Conservation (phyloP, 1,140 invertebrate species). For the Euwallacea similis region DNA sequence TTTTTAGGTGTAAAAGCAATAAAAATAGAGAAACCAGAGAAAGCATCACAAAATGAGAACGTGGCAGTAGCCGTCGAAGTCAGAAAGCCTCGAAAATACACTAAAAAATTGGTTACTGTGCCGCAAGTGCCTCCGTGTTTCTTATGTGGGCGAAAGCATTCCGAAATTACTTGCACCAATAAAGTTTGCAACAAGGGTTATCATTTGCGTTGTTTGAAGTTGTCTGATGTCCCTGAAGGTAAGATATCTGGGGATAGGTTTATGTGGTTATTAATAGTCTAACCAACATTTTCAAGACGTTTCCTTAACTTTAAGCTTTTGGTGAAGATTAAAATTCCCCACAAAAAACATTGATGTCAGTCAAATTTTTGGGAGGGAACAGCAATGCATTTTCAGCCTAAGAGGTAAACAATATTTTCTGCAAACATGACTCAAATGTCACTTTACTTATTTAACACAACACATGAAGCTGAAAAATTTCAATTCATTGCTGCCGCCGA, state of each 20-base stretch:
- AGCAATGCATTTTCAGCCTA: too few species aligned
- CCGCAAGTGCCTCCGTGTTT: constrained; percentile 46
- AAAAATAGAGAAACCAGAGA: constrained; percentile 28
- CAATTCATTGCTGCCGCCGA: not conserved
- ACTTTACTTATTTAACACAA: too few species aligned
- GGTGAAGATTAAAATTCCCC: too few species aligned
- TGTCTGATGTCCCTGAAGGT: constrained; percentile 45
- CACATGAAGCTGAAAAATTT: not conserved
- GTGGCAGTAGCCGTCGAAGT: constrained; percentile 16
- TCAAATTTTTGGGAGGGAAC: too few species aligned
- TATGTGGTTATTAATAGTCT: too few species aligned
- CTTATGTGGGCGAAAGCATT: constrained; percentile 43
- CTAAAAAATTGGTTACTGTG: constrained; percentile 36
- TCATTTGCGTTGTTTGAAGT: constrained; percentile 48
- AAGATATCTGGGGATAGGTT: constrained; percentile 2
- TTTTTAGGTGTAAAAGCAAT: constrained; percentile 32
- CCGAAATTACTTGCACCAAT: constrained; percentile 44
- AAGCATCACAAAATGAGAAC: not conserved
- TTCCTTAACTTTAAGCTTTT: too few species aligned
- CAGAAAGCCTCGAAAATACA: constrained; percentile 36
- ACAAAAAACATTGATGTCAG: too few species aligned
- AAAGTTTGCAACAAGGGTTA: constrained; percentile 49
- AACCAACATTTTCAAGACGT: too few species aligned
- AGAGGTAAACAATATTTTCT: too few species aligned
- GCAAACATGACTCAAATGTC: too few species aligned